Evolutionary conservation across 2,888 invertebrate genomes (phyloP).

Genomic region (Fragum sueziense): DNA sequence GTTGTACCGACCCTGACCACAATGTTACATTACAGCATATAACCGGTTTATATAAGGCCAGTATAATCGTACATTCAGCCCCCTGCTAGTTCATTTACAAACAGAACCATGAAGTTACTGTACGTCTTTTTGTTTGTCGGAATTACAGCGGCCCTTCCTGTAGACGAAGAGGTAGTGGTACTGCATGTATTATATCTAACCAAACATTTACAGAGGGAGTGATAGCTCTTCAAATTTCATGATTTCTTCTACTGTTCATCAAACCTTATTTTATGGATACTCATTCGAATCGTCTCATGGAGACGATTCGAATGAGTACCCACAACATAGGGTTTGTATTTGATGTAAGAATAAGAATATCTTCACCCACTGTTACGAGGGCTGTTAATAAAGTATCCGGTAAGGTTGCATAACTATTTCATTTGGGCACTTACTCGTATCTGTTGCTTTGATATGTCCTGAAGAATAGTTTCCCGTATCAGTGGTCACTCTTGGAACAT

Average conservation of each 20-base stretch:
- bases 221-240: neutral
- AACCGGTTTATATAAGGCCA: neutral
- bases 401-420: neutral
- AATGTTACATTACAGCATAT: neutral
- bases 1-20: neutral
- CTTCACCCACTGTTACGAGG: neutral
- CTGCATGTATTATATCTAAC: neutral
- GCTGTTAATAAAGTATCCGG: neutral
- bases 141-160: constrained; percentile 24
- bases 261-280: too few species aligned
- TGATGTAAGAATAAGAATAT: neutral
- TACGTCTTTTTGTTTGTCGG: constrained; percentile 13
- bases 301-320: too few species aligned
- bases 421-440: too few species aligned
- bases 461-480: too few species aligned
- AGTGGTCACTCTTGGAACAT: too few species aligned
- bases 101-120: constrained; percentile 22
- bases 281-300: too few species aligned
- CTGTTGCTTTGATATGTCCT: too few species aligned
- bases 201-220: neutral
- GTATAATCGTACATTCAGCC: neutral
- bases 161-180: constrained; percentile 18
- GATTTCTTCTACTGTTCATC: neutral
- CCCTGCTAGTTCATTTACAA: neutral
- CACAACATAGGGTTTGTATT: neutral